Evolutionary conservation across 2,113 vertebrate species (phyloP).

Genomic region (Gambusia holbrooki): DNA sequence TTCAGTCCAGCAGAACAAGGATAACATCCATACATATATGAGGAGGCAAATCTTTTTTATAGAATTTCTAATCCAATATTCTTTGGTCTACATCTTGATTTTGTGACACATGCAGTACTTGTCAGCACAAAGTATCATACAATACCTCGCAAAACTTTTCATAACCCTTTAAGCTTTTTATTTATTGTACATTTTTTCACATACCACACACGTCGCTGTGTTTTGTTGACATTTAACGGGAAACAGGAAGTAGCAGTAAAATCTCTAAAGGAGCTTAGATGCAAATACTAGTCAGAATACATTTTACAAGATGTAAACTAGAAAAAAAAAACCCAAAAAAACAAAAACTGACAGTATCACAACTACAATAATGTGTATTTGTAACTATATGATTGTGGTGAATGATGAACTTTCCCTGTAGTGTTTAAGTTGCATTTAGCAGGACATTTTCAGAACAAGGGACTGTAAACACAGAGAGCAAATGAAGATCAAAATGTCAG

Average conservation of each 20-base stretch:
- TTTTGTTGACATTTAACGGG: no score
- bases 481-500: conserved; percentile 9
- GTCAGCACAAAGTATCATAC: no score
- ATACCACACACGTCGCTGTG: no score
- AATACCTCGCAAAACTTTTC: no score
- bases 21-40: background rate
- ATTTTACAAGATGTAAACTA: background rate
- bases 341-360: background rate
- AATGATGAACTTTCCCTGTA: background rate
- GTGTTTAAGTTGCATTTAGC: background rate
- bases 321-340: background rate
- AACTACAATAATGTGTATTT: background rate
- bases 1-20: conserved; percentile 9
- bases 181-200: no score
- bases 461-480: background rate
- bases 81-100: no score
- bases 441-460: background rate
- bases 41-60: background rate
- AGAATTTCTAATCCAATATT: no score
- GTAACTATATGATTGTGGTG: background rate
- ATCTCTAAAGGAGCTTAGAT: background rate
- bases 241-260: no score
- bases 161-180: no score
- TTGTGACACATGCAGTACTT: no score
- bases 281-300: background rate